A percentile compares a stretch with the other conserved stretches of the same genome.
phyloP scores from a whole-genome alignment of 1,140 invertebrate species.

The Holotrichia oblita region DNA sequence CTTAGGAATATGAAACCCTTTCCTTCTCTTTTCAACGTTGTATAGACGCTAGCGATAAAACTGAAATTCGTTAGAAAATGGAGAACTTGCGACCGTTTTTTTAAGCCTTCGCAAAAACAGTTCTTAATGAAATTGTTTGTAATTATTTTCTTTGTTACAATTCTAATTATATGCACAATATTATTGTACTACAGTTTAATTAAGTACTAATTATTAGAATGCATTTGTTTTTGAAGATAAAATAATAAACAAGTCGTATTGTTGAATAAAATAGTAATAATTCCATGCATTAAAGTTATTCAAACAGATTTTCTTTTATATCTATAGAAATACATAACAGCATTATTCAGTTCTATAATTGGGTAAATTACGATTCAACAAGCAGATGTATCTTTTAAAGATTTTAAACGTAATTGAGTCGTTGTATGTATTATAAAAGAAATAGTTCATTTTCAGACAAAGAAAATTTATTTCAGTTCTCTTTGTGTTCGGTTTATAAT shows the following conservation, averaged over 20 bases:
- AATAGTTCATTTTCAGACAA: neutral
- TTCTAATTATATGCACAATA: too few relatives aligned
- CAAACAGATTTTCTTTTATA: too few relatives aligned
- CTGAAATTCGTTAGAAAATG: constrained; percentile 17
- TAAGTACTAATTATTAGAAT: too few relatives aligned
- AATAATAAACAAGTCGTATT: too few relatives aligned
- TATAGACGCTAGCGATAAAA: constrained; percentile 28
- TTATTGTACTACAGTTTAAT: too few relatives aligned
- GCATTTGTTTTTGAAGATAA: too few relatives aligned
- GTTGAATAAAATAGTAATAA: too few relatives aligned
- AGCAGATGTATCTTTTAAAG: neutral
- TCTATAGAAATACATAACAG: too few relatives aligned
- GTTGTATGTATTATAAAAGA: constrained; percentile 8
- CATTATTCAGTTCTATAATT: neutral
- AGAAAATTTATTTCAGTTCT: neutral
- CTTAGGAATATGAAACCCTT: constrained; percentile 39
- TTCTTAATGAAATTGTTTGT: too few relatives aligned
- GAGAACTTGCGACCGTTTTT: neutral
- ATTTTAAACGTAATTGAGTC: neutral
- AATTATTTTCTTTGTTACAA: too few relatives aligned
- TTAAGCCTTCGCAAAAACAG: neutral
- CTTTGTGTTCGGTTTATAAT: too few relatives aligned
- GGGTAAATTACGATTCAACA: neutral
- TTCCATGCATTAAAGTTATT: too few relatives aligned
- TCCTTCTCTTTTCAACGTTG: constrained; percentile 37